Evolutionary conservation across 2,797 vertebrate species (phyloP).

Genomic region (Cossypha heuglini): DNA sequence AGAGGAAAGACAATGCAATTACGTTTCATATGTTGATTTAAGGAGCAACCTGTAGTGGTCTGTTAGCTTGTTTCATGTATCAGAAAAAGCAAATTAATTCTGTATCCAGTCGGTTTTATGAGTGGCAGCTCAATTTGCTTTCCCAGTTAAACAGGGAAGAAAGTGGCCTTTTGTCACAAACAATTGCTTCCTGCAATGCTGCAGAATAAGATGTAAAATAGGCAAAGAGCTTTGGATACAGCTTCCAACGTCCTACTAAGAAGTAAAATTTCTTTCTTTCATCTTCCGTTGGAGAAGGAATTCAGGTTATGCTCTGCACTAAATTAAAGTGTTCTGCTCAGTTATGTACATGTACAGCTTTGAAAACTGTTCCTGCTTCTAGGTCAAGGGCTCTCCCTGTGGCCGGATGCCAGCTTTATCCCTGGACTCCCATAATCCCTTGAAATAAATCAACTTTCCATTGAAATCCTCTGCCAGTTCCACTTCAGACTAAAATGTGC

Average conservation of each 20-base stretch:
- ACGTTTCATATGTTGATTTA: conserved; percentile 56
- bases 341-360: conserved; percentile 53
- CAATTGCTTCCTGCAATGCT: conserved; percentile 56
- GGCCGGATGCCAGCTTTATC: conserved; percentile 72
- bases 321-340: conserved; percentile 61
- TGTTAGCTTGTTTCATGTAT: conserved; percentile 40
- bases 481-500: conserved; percentile 62
- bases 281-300: conserved; percentile 61
- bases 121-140: conserved; percentile 61
- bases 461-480: conserved; percentile 70
- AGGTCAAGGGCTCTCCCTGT: conserved; percentile 80
- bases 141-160: conserved; percentile 44
- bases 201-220: conserved; percentile 52
- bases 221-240: conserved; percentile 44
- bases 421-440: conserved; percentile 74
- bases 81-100: conserved; percentile 52
- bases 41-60: conserved; percentile 35
- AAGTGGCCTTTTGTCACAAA: conserved; percentile 63
- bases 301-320: conserved; percentile 65
- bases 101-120: conserved; percentile 45
- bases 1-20: conserved; percentile 52
- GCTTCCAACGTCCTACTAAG: conserved; percentile 47
- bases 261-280: conserved; percentile 59
- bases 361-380: conserved; percentile 70
- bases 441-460: conserved; percentile 80